Evolutionary conservation across 2,797 vertebrate species (phyloP).

Genomic region (Aplochiton taeniatus): DNA sequence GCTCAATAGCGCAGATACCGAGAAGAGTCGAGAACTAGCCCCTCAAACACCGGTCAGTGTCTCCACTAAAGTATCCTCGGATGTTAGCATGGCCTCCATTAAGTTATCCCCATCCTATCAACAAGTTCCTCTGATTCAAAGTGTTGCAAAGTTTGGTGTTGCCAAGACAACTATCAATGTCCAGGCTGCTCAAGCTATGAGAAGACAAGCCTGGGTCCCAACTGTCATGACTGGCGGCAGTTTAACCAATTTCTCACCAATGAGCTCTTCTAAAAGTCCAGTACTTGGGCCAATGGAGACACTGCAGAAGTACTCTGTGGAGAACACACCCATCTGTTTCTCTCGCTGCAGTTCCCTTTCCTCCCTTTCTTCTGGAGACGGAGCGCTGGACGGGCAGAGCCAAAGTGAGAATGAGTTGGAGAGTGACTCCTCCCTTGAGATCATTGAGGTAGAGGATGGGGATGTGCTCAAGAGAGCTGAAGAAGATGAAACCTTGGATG

Average conservation of each 20-base stretch:
- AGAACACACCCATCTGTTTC: constrained; percentile 92
- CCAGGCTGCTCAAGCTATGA: constrained; percentile 75
- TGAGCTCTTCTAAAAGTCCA: constrained; percentile 69
- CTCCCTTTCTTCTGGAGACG: constrained; percentile 91
- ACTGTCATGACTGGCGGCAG: constrained; percentile 78
- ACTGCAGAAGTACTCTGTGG: constrained; percentile 87
- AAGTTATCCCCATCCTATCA: constrained; percentile 96
- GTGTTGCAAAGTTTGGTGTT: constrained; percentile 68
- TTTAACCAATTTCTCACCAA: constrained; percentile 80
- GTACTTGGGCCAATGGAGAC: constrained; percentile 79
- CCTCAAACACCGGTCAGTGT: constrained; percentile 64
- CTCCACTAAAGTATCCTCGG: constrained; percentile 75
- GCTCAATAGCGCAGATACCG: constrained; percentile 58
- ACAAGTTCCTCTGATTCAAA: constrained; percentile 86
- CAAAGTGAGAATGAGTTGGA: constrained; percentile 91
- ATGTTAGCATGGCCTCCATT: constrained; percentile 85
- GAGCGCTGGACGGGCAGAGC: constrained; percentile 81
- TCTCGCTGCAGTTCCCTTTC: constrained; percentile 96
- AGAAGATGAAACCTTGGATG: constrained; percentile 78
- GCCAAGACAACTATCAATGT: constrained; percentile 72
- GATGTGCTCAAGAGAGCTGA: constrained; percentile 66
- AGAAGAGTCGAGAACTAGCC: constrained; percentile 73
- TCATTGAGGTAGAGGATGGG: constrained; percentile 88
- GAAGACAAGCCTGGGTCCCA: constrained; percentile 87
- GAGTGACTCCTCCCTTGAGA: constrained; percentile 94